Evolutionary conservation across 2,113 vertebrate genomes (phyloP).

Genomic region (Pao palembangensis): DNA sequence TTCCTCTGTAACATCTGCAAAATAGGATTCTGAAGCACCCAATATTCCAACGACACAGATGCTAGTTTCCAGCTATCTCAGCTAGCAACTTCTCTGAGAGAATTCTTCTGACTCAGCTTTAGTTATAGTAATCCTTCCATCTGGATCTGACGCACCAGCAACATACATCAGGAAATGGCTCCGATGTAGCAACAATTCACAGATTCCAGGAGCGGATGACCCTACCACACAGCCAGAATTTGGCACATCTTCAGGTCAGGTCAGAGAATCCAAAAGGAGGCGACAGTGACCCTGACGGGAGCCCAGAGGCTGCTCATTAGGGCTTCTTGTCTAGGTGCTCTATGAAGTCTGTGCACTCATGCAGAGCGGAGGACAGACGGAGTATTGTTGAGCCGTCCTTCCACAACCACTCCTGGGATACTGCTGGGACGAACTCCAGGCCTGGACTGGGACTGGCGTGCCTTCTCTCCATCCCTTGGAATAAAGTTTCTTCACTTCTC

Average conservation of each 20-base stretch:
- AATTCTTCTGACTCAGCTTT: neutral
- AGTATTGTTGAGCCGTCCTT: no score
- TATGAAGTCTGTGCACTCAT: constrained; percentile 8
- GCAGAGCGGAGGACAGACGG: constrained; percentile 2
- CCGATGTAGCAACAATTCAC: constrained; percentile 1
- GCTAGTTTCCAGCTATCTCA: neutral
- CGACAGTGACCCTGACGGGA: constrained; percentile 9
- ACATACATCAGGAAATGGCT: constrained; percentile 13
- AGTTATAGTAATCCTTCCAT: constrained; percentile 2
- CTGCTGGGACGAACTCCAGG: no score
- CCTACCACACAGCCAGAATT: neutral
- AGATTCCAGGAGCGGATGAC: neutral
- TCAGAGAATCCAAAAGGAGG: constrained; percentile 28
- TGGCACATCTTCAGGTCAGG: constrained; percentile 37
- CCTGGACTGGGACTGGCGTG: no score
- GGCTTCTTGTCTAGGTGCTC: constrained; percentile 39
- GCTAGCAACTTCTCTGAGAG: neutral
- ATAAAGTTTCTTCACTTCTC: no score
- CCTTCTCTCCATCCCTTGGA: no score
- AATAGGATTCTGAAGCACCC: neutral
- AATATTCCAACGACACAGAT: neutral
- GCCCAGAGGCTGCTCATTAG: constrained; percentile 14
- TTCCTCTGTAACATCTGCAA: neutral
- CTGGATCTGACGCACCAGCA: constrained; percentile 7
- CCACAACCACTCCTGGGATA: no score